Conservation (phyloP, 2,888 invertebrate species). For the Rhamnusium bicolor region DNA sequence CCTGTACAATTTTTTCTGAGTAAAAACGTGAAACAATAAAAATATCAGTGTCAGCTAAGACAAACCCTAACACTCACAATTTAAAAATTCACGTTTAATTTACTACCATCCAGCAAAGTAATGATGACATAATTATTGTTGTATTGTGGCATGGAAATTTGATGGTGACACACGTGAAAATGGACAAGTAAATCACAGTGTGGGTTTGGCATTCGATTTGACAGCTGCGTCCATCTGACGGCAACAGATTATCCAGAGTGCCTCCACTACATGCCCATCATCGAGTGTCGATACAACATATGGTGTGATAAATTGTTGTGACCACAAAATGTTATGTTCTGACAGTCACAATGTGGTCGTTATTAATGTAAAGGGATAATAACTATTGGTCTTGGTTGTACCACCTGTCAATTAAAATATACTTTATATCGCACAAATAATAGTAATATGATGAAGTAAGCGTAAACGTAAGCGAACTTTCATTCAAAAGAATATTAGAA, state of each 20-base stretch:
- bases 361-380: conserved; percentile 28
- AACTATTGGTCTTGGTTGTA: conserved; percentile 1
- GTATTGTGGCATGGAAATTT: neutral
- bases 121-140: neutral
- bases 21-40: too few species aligned
- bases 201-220: conserved; percentile 26
- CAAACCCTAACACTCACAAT: too few species aligned
- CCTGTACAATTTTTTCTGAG: too few species aligned
- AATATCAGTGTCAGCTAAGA: neutral
- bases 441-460: neutral
- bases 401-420: neutral
- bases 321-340: conserved; percentile 23
- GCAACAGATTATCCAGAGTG: conserved; percentile 41
- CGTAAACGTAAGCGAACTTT: too few species aligned
- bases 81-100: neutral
- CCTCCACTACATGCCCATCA: conserved; percentile 48
- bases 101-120: neutral
- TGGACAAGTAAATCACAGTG: conserved; percentile 3
- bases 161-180: conserved; percentile 10
- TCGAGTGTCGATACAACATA: conserved; percentile 50
- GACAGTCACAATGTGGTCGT: conserved; percentile 27
- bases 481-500: too few species aligned
- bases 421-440: neutral
- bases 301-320: conserved; percentile 49
- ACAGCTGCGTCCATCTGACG: conserved; percentile 44